Conservation (phyloP, 1,140 invertebrate species). For the Cyclina sinensis region DNA sequence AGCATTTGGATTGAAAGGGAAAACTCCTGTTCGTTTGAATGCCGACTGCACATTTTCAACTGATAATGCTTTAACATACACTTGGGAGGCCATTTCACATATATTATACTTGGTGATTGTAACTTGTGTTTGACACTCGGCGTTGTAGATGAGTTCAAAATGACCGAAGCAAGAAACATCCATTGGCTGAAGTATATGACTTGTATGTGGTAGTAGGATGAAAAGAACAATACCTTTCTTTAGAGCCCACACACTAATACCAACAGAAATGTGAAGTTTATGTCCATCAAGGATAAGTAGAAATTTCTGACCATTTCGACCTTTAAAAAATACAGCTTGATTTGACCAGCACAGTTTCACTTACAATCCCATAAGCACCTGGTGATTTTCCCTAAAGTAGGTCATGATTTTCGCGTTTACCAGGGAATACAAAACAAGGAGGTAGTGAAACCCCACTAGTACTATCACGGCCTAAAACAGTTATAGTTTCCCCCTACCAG, state of each 20-base stretch:
- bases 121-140: no score
- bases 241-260: not conserved
- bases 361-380: conserved; percentile 36
- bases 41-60: no score
- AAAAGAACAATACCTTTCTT: not conserved
- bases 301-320: no score
- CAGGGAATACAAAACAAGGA: conserved; percentile 35
- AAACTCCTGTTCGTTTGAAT: no score
- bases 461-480: conserved; percentile 73
- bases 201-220: no score
- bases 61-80: no score
- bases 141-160: no score
- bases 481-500: conserved; percentile 12
- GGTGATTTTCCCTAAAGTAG: conserved; percentile 38
- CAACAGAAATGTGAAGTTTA: not conserved
- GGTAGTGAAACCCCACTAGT: conserved; percentile 16
- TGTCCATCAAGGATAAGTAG: not conserved
- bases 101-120: no score
- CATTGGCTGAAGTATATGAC: not conserved
- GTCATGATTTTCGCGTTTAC: conserved; percentile 20
- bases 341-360: conserved; percentile 49
- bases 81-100: no score
- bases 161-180: not conserved
- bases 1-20: not conserved
- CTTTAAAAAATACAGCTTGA: not conserved